Evolutionary conservation across 1,140 invertebrate species (phyloP), one percentile per base, ranked within the genome.

Genomic region (Coboldia fuscipes): DNA sequence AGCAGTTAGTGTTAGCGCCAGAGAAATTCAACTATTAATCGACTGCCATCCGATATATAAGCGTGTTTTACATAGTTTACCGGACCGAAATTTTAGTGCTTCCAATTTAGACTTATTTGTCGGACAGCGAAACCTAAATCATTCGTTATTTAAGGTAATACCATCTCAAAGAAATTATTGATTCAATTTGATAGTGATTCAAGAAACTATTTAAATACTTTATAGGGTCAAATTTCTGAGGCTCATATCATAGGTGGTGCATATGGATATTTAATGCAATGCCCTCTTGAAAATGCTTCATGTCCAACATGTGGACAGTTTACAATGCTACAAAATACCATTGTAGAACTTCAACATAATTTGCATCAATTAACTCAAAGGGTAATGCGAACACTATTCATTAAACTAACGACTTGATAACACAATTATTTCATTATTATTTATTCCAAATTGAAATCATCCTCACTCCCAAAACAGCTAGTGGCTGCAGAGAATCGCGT

Each of bases 261-360:
- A 34, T 75, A 85, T 56, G 84, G 83, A 30, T 84, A 86, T 56
- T 62, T 85, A 45, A 65, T 72, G 41, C 80, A 86, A 56, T 90
- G 85, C 62, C 82, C 83, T 26, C 66, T 75, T 42, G 60, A 82
- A 51, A 78, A 85, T 51, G 74, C 77, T 42, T 75, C 71, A 45
- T 90, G 85, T 61, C 83, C 84, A 24, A 85, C 83, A 4, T 89
- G 84, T 58, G 82, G 81, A 39, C 78, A 89, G 57, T 88, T 82
- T 60, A 69, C 75, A 37, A 60, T 72, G 47, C 64, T 88, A 45
- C 77, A 86, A 60, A 70, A 69, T 41, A 75, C 75, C 37, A 67
- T 75, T 35, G 60, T 63, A 42, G 56, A 64, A 37, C 53, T 74
- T 33, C 60, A 66, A 47, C 56, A 58, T 41, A 60, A 66, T 39